Conservation (phyloP, 2,113 vertebrate genomes). For the Oenanthe oenanthe region DNA sequence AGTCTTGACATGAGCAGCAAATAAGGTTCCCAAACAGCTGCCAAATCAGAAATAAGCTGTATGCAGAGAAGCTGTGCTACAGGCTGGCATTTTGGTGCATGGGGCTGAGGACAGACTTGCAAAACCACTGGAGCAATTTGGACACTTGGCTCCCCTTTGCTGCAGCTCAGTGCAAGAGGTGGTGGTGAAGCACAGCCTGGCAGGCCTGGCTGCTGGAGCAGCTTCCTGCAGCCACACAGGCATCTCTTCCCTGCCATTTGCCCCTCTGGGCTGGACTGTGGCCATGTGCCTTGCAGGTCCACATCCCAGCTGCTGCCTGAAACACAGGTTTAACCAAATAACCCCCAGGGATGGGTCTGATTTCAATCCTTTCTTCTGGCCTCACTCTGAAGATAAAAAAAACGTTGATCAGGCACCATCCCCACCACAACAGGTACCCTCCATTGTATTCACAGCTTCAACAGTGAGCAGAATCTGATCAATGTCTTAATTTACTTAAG, state of each 20-base stretch:
- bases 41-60: constrained; percentile 15
- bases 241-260: neutral
- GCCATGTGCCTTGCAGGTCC: neutral
- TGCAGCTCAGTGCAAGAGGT: neutral
- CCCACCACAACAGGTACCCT: neutral
- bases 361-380: neutral
- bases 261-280: neutral
- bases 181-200: neutral
- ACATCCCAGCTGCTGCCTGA: neutral
- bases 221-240: neutral
- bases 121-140: neutral
- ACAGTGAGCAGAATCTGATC: neutral
- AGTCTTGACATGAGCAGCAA: constrained; percentile 24
- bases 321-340: neutral
- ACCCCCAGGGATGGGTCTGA: rapidly evolving
- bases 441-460: neutral
- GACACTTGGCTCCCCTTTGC: neutral
- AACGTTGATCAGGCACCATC: neutral
- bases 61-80: constrained; percentile 4
- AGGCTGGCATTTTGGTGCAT: constrained; percentile 33
- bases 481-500: constrained; percentile 34
- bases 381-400: neutral
- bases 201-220: neutral
- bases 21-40: constrained; percentile 23
- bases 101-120: neutral